Conservation (phyloP, 2,113 vertebrate species). For the Varanus komodoensis region DNA sequence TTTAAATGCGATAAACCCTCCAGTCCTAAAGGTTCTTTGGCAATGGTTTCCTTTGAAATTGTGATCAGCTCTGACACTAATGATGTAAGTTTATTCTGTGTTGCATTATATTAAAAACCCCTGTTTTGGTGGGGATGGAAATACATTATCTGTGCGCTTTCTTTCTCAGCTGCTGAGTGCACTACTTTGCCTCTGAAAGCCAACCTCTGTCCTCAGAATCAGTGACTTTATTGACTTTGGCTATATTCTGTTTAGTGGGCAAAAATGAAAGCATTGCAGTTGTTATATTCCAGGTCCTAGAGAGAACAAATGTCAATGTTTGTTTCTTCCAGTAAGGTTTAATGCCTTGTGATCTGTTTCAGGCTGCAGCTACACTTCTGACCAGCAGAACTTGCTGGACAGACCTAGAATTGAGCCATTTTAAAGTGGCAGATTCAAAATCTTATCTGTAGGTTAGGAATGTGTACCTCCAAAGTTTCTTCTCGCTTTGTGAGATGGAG, state of each 20-base stretch:
- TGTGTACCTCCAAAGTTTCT: no score
- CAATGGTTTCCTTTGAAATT: not conserved
- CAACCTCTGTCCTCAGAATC: not conserved
- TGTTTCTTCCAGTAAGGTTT: not conserved
- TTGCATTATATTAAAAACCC: not conserved
- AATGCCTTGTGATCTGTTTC: not conserved
- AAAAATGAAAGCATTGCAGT: constrained; percentile 20
- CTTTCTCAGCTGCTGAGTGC: not conserved
- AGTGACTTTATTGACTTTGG: constrained; percentile 14
- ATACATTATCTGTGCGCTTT: not conserved
- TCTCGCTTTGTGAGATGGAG: not conserved
- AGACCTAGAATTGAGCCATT: not conserved
- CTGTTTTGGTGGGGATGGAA: not conserved
- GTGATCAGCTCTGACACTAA: not conserved
- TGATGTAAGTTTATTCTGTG: not conserved
- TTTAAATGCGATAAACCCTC: not conserved
- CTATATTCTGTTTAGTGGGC: constrained; percentile 24
- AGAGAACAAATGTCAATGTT: not conserved
- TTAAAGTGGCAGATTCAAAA: not conserved
- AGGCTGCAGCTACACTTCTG: not conserved
- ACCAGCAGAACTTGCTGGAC: not conserved
- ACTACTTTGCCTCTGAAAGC: not conserved
- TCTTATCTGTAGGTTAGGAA: not conserved
- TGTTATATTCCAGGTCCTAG: not conserved
- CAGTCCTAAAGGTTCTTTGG: no score